Evolutionary conservation across 2,113 vertebrate species (phyloP).

Genomic region (Strigops habroptila): DNA sequence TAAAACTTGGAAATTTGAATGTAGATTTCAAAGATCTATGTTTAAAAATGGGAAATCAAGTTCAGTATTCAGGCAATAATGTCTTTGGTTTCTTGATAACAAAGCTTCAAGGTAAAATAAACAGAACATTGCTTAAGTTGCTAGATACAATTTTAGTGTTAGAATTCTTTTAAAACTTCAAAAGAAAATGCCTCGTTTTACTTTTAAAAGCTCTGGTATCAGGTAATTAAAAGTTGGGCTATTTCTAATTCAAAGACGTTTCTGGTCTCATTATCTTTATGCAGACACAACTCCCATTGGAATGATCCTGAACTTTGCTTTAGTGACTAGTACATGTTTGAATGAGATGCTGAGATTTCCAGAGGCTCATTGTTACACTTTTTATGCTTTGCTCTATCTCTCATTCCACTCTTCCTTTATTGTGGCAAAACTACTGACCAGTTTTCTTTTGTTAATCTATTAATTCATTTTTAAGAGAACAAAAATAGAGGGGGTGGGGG

Average conservation of each 20-base stretch:
- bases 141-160: not conserved
- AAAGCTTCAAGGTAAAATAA: not conserved
- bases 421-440: not conserved
- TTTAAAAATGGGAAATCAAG: not conserved
- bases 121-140: not conserved
- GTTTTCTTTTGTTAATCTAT: not conserved
- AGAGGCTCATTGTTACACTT: not conserved
- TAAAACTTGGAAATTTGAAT: not conserved
- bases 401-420: not conserved
- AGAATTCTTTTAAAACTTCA: not conserved
- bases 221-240: not conserved
- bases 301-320: not conserved
- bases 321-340: not conserved
- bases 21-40: constrained; percentile 2
- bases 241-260: not conserved
- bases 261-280: not conserved
- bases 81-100: not conserved
- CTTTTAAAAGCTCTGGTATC: not conserved
- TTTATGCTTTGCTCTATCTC: not conserved
- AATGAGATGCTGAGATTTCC: not conserved
- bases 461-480: not conserved
- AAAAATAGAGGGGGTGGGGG: not conserved
- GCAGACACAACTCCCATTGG: not conserved
- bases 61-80: not conserved
- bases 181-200: not conserved